Percentiles rank a stretch among this genome's conserved stretches.
phyloP scores from a whole-genome alignment of 92 coral and sea anemone species.

The Diadumene lineata region DNA sequence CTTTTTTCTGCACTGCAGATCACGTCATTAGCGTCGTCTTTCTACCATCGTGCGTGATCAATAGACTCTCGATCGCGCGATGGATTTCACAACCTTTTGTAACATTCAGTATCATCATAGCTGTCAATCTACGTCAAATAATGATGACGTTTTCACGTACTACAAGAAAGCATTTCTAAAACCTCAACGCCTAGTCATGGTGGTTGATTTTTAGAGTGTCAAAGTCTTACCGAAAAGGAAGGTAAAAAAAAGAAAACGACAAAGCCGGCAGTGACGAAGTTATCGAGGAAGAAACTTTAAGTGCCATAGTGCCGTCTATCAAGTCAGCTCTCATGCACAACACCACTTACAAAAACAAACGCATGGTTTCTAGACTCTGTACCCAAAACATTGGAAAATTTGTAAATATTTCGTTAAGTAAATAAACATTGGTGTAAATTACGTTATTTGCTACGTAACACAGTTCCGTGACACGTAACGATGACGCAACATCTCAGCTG shows the following conservation, averaged over 20 bases:
- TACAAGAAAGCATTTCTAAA: background rate
- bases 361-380: background rate
- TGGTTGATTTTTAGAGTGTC: background rate
- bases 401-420: background rate
- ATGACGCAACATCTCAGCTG: background rate
- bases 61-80: too few species aligned
- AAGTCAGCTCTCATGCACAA: background rate
- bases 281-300: background rate
- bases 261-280: background rate
- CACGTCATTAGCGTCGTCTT: too few species aligned
- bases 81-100: constrained; percentile 6
- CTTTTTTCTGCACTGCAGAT: too few species aligned
- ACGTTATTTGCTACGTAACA: background rate
- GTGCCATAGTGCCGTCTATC: background rate
- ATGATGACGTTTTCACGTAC: background rate
- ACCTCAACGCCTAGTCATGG: background rate
- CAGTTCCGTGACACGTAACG: constrained; percentile 4
- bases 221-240: too few species aligned
- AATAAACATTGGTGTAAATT: background rate
- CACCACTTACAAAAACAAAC: background rate
- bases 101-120: background rate
- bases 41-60: too few species aligned
- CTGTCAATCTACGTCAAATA: background rate
- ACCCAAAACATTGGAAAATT: background rate
- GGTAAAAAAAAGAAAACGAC: background rate